phyloP scores from a whole-genome alignment of 2,797 vertebrate species.

The Morus bassanus region DNA sequence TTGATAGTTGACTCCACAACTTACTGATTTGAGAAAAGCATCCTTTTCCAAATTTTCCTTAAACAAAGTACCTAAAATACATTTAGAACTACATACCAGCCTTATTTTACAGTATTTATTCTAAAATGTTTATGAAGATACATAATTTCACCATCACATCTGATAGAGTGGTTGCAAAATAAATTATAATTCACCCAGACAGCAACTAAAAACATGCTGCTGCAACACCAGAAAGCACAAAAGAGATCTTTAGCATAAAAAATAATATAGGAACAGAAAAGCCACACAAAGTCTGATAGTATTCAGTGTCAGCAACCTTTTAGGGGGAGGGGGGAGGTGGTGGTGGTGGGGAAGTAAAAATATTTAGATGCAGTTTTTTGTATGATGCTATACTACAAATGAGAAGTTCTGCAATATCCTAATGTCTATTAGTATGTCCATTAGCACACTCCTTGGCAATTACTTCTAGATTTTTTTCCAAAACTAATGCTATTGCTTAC shows the following conservation, averaged over 20 bases:
- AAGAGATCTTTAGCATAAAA: neutral
- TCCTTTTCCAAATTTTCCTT: neutral
- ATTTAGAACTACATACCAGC: neutral
- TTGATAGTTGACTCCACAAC: neutral
- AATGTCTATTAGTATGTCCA: too few relatives aligned
- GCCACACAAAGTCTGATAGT: neutral
- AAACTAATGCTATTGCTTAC: neutral
- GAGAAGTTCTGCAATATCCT: neutral
- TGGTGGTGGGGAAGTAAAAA: neutral
- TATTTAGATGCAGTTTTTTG: neutral
- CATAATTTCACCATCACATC: neutral
- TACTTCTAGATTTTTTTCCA: neutral
- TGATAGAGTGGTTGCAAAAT: neutral
- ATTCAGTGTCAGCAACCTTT: neutral
- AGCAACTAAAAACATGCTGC: neutral
- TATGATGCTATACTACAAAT: neutral
- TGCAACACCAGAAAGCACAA: neutral
- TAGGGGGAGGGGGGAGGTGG: fast-evolving
- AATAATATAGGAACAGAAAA: neutral
- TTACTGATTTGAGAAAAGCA: neutral
- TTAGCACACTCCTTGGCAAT: neutral
- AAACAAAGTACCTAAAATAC: neutral
- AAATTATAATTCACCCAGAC: neutral
- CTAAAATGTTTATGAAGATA: neutral
- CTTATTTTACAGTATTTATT: neutral